Base-by-base conservation (phyloP, 2,888 invertebrate species). In the Tenthredo amoena region DNA sequence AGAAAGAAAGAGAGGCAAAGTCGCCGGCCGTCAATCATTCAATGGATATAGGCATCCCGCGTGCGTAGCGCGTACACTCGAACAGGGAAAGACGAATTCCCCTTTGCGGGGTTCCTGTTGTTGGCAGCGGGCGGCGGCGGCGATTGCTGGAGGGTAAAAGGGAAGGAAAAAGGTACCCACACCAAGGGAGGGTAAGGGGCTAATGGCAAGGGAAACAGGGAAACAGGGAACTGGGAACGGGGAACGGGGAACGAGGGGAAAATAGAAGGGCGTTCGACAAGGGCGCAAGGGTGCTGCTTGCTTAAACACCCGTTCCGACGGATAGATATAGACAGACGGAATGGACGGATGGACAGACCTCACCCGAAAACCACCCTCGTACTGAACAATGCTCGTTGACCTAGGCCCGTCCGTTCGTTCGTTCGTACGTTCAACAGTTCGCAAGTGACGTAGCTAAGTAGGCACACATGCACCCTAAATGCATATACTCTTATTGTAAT, bases 301-400 rank as follows among this genome's bases (percentile, higher is more conserved):
- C 43, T 26, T 40, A 71, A 83, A 83, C 68, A 83, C 83, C 83
- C 83, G 68, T 83, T 83, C 47, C 62, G 34, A 31, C 50, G 77
- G 50, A 77, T 18, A 50, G 40, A 37, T 40, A 7, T 40, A 7
- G 68, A 34, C 37, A 26, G 31, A 68, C 26, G 15, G 74, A 74
- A 74, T 37, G 72, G 47, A 31, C 43, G 15, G 62, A 62, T n/a
- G 12, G 71, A 68, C 31, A 15, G 34, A 65, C 83, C 68, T 34
- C 47, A 58, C 43, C 81, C 62, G n/a, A 58, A 47, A 79, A n/a
- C 40, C 82, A 65, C 82, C 65, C 82, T 82, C 82, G 47, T 68
- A 12, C 34, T 10, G 26, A 83, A 83, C 83, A 83, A 83, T 83
- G 83, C 83, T 34, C 21, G 83, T 83, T 83, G 83, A 83, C 83